Percentiles rank a stretch among this genome's conserved stretches.
Evolutionary conservation across 2,797 vertebrate species (phyloP).

Genomic region (Acomys russatus): DNA sequence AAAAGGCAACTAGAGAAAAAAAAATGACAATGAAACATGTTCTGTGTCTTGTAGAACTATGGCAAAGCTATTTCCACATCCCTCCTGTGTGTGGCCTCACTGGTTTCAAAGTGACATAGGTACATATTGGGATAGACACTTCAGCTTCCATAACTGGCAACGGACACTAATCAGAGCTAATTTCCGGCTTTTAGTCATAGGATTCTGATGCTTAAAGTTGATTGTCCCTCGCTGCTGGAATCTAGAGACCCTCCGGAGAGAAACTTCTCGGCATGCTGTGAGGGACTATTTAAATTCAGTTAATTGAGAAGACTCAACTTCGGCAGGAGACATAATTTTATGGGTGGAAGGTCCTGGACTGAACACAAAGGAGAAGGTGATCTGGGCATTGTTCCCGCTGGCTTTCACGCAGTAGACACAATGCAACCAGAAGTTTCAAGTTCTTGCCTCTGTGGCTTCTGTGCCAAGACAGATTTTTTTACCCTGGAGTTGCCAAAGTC

Average conservation of each 20-base stretch:
- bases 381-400: too few species aligned
- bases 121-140: background rate
- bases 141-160: background rate
- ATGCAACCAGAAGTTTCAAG: background rate
- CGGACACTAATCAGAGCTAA: too few species aligned
- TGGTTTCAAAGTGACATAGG: background rate
- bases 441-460: background rate
- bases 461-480: background rate
- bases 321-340: too few species aligned
- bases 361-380: background rate
- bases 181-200: background rate
- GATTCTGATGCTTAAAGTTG: background rate
- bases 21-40: background rate
- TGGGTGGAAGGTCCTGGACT: background rate
- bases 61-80: background rate
- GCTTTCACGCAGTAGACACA: background rate
- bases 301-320: background rate
- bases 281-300: background rate
- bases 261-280: too few species aligned
- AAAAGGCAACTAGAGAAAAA: background rate
- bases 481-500: background rate
- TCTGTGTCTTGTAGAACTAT: background rate
- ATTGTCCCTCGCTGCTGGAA: background rate
- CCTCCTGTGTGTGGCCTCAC: too few species aligned
- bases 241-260: background rate